Conservation (phyloP, 1,140 invertebrate species). For the Propsilocerus akamusi region DNA sequence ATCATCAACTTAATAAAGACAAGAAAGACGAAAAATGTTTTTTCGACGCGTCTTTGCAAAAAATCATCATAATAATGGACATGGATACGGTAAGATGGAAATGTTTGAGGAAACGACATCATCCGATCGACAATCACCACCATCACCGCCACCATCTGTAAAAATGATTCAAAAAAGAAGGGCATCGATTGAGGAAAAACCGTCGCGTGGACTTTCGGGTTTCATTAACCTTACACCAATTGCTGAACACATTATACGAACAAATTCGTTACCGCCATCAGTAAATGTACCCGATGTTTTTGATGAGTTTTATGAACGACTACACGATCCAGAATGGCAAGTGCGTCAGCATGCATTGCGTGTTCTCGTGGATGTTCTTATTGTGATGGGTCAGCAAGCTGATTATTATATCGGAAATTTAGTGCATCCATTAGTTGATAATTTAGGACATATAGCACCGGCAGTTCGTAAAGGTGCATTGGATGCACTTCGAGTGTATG, state of each 20-base stretch:
- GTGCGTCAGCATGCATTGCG: constrained; percentile 57
- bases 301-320: constrained; percentile 41
- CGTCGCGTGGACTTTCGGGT: no score
- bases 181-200: background rate
- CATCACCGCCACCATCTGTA: background rate
- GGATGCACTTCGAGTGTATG: constrained; percentile 45
- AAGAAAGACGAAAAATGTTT: background rate
- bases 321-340: constrained; percentile 63
- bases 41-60: background rate
- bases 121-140: background rate
- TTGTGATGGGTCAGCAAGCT: constrained; percentile 39
- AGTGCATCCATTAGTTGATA: constrained; percentile 44
- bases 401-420: constrained; percentile 37
- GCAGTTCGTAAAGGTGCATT: constrained; percentile 55
- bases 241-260: constrained; percentile 53
- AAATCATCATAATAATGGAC: constrained; percentile 1
- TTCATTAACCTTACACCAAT: no score
- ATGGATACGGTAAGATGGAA: background rate
- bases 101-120: background rate
- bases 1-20: background rate
- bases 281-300: constrained; percentile 43
- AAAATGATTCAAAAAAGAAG: background rate
- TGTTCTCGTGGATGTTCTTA: constrained; percentile 52
- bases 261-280: constrained; percentile 34
- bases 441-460: constrained; percentile 52